Evolutionary conservation across 1,140 invertebrate species (phyloP), one percentile per base, ranked within the genome.

Genomic region (Octopus bimaculoides): DNA sequence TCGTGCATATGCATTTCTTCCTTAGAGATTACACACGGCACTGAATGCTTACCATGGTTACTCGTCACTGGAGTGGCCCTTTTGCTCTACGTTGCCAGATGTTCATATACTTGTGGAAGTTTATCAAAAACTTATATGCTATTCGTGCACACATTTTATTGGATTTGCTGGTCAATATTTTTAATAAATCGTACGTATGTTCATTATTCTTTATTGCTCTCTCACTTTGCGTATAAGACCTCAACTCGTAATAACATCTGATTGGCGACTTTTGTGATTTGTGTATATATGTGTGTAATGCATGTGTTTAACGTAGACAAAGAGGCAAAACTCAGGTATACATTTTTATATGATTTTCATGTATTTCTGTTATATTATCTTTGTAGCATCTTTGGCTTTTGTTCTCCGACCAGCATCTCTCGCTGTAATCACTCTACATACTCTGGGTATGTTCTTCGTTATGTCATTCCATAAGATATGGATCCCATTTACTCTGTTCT

Each of bases 91-190:
- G 80, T 79, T 14, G 84, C 82, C 17, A 79, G 86, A n/a, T 78
- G 85, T 26, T 82, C 85, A 5, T 87, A 84, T 79, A 82, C 84
- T n/a, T 77, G 81, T 0, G 83, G 83, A 10, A 84, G 84, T 77
- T 66, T 87, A 73, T 81, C 85, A 6, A 83, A 84, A 66, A 77
- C 79, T 5, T 86, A 85, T 79, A 75, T 79, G 14, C 69, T 73
- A 20, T 12, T 83, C 4, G 81, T 84, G 12, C 76, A 84, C 12
- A 81, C 81, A n/a, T 53, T 81, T 9, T 80, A 84, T 76, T 87
- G 84, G 84, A 75, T 78, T 20, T 71, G 83, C 2, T 87, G 86
- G 86, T 79, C 82, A 52, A 56, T 82, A 20, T 75, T 82, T 8
- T 75, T 83, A 9, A 77, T 85, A 12, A 77, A 81, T 66, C 79